phyloP scores from a whole-genome alignment of 2,888 invertebrate genomes.

The Acanthoscelides obtectus region DNA sequence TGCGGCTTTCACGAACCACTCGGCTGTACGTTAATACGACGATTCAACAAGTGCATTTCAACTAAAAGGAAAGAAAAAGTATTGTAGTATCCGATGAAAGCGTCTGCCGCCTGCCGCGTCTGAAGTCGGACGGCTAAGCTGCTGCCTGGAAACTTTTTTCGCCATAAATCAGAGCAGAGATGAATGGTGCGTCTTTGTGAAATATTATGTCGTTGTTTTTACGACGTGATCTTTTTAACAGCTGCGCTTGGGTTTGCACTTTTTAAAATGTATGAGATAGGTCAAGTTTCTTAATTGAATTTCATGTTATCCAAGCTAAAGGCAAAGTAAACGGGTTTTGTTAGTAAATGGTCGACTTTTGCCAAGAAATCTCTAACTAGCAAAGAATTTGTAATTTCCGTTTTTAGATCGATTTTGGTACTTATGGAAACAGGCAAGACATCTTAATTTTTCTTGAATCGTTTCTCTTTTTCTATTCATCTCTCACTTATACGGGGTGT shows the following conservation, averaged over 20 bases:
- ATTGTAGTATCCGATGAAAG: background rate
- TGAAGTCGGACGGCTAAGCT: background rate
- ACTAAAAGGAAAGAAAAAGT: background rate
- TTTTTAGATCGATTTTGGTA: too few relatives aligned
- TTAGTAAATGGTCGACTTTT: too few relatives aligned
- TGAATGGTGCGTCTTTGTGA: background rate
- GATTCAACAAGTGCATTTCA: background rate
- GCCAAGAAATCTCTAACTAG: too few relatives aligned
- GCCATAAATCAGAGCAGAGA: background rate
- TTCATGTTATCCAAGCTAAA: too few relatives aligned
- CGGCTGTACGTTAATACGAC: background rate
- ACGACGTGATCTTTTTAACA: background rate
- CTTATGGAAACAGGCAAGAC: too few relatives aligned
- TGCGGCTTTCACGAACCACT: background rate
- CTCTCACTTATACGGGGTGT: too few relatives aligned
- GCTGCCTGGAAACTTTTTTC: background rate
- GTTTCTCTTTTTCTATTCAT: too few relatives aligned
- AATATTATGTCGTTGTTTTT: background rate
- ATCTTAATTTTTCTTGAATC: too few relatives aligned
- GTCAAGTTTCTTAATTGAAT: background rate
- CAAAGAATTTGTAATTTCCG: too few relatives aligned
- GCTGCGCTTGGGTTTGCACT: background rate
- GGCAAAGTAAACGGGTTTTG: too few relatives aligned
- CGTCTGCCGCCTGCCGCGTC: background rate
- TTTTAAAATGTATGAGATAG: background rate